A percentile compares a stretch with the other conserved stretches of the same genome.
Evolutionary conservation across 2,113 vertebrate genomes (phyloP).

Genomic region (Elgaria multicarinata): DNA sequence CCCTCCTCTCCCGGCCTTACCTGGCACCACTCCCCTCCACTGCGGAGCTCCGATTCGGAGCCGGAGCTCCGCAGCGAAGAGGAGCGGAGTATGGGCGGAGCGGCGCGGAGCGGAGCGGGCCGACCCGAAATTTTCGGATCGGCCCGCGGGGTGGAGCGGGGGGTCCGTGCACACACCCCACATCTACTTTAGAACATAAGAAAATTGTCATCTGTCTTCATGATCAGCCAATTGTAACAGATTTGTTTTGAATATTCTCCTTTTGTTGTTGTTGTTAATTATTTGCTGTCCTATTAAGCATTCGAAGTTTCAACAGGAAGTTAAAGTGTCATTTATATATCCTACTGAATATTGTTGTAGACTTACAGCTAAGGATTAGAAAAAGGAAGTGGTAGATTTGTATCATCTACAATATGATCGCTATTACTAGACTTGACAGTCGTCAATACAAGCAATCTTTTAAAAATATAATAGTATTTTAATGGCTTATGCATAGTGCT

Average conservation of each 20-base stretch:
- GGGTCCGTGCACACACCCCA: too few species aligned
- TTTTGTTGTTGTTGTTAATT: not conserved
- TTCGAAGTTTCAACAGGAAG: not conserved
- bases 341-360: not conserved
- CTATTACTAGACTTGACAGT: conserved; percentile 8
- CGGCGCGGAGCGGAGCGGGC: too few species aligned
- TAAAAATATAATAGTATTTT: conserved; percentile 4
- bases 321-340: not conserved
- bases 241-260: not conserved
- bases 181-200: not conserved
- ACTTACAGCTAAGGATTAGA: not conserved
- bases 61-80: too few species aligned
- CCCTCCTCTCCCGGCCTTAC: too few species aligned
- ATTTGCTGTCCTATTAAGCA: not conserved
- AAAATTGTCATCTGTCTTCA: not conserved
- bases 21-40: too few species aligned
- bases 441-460: not conserved
- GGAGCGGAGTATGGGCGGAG: too few species aligned
- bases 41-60: too few species aligned
- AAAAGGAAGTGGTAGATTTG: conserved; percentile 8
- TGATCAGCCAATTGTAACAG: not conserved
- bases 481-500: not conserved
- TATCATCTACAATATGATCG: conserved; percentile 1
- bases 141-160: too few species aligned
- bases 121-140: too few species aligned